A percentile compares a stretch with the other conserved stretches of the same genome.
Conservation (phyloP, 1,140 invertebrate species). For the Scaptomyza pallida region DNA sequence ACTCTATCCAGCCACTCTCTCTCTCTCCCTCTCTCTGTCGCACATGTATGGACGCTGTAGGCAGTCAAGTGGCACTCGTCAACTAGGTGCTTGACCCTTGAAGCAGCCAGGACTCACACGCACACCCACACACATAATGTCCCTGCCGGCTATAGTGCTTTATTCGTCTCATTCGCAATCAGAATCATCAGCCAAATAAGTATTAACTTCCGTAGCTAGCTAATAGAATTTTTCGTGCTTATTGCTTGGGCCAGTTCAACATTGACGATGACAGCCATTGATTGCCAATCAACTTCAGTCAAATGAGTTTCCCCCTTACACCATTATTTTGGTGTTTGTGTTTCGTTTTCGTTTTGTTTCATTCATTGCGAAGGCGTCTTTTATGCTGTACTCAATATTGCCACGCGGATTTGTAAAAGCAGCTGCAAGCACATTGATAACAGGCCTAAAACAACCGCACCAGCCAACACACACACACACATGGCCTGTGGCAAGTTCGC, state of each 20-base stretch:
- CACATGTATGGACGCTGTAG: constrained; percentile 8
- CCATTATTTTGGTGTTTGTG: constrained; percentile 5
- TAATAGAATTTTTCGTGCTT: constrained; percentile 73
- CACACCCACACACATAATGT: constrained; percentile 45
- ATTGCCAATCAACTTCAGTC: constrained; percentile 76
- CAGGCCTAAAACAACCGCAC: constrained; percentile 26
- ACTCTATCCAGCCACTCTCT: constrained; percentile 2
- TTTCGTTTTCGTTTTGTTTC: constrained; percentile 24
- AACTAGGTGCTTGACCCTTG: constrained; percentile 71
- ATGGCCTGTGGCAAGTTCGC: constrained; percentile 18
- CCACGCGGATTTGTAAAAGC: constrained; percentile 14
- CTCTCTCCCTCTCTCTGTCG: neutral
- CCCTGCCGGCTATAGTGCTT: constrained; percentile 4
- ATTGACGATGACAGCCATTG: constrained; percentile 46
- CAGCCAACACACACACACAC: constrained; percentile 1
- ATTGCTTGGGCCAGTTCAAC: neutral
- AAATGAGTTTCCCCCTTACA: constrained; percentile 49
- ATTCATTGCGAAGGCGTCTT: constrained; percentile 1
- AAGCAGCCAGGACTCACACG: constrained; percentile 42
- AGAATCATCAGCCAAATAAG: constrained; percentile 51
- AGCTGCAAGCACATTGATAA: constrained; percentile 61
- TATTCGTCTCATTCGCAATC: constrained; percentile 40
- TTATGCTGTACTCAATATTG: neutral
- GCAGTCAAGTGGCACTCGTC: constrained; percentile 61
- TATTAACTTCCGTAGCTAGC: constrained; percentile 59